Conservation (phyloP, 2,888 invertebrate species). For the Cryptops parisi region DNA sequence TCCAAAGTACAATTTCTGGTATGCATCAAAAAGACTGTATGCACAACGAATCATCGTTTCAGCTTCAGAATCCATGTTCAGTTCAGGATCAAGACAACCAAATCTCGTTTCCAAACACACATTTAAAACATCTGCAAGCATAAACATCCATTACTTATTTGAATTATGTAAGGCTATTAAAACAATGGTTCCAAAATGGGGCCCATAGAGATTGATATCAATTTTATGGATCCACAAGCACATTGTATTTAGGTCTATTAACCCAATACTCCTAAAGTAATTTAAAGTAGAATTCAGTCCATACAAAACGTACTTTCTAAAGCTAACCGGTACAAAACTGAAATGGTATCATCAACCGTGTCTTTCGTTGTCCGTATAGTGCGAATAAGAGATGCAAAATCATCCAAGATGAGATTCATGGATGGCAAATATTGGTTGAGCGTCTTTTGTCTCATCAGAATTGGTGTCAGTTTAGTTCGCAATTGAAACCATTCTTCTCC, state of each 20-base stretch:
- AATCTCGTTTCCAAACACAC: constrained; percentile 30
- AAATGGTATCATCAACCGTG: constrained; percentile 20
- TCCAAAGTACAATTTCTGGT: constrained; percentile 26
- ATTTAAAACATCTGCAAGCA: constrained; percentile 28
- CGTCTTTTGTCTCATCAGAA: constrained; percentile 19
- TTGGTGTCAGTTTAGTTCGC: constrained; percentile 20
- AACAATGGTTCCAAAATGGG: no score
- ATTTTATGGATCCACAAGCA: no score
- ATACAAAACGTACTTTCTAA: constrained; percentile 23
- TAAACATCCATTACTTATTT: no score
- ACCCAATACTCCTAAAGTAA: no score
- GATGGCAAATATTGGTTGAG: constrained; percentile 17
- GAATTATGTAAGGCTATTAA: no score
- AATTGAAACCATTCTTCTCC: constrained; percentile 24
- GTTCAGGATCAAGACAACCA: constrained; percentile 24
- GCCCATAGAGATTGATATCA: no score
- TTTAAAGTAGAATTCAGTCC: no score
- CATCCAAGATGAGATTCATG: constrained; percentile 21
- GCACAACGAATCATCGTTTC: constrained; percentile 26
- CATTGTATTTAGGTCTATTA: no score
- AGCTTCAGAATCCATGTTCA: constrained; percentile 21
- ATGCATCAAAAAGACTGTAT: constrained; percentile 25
- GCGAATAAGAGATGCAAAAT: constrained; percentile 19
- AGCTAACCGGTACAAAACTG: constrained; percentile 22
- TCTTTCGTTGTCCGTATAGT: constrained; percentile 8